These are phyloP conservation scores for Ochropleura leucogaster DNA, from an alignment of 2,888 invertebrate genomes.

Conservation along the genomic window DNA sequence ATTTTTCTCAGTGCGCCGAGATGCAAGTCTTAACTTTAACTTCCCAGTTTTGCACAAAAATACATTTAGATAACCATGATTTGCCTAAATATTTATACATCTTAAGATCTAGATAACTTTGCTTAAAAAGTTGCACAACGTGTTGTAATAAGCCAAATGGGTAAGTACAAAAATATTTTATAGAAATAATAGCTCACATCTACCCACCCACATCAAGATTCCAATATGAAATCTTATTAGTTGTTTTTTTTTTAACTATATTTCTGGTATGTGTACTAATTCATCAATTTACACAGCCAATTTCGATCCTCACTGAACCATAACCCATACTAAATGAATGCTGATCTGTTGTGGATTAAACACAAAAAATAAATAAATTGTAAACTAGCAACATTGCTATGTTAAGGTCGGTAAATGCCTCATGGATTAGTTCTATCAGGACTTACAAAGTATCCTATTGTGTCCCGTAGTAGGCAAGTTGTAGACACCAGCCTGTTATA, in stretches of 20 bases:
- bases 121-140: constrained; percentile 4
- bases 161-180: not conserved
- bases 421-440: no score
- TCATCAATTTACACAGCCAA: not conserved
- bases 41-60: not conserved
- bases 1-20: no score
- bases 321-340: no score
- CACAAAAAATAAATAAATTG: no score
- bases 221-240: not conserved
- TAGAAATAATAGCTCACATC: not conserved
- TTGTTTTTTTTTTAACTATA: no score
- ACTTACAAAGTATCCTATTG: no score
- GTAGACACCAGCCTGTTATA: no score
- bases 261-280: not conserved
- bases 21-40: not conserved
- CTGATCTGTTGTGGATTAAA: no score
- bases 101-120: not conserved
- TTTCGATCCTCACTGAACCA: no score
- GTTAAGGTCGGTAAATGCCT: no score
- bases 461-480: no score
- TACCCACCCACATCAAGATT: not conserved
- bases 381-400: no score
- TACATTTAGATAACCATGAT: constrained; percentile 29
- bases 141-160: not conserved
- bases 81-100: not conserved